These are phyloP conservation scores for Sciaenops ocellatus DNA, from an alignment of 2,797 vertebrate species.

Conservation along the genomic window DNA sequence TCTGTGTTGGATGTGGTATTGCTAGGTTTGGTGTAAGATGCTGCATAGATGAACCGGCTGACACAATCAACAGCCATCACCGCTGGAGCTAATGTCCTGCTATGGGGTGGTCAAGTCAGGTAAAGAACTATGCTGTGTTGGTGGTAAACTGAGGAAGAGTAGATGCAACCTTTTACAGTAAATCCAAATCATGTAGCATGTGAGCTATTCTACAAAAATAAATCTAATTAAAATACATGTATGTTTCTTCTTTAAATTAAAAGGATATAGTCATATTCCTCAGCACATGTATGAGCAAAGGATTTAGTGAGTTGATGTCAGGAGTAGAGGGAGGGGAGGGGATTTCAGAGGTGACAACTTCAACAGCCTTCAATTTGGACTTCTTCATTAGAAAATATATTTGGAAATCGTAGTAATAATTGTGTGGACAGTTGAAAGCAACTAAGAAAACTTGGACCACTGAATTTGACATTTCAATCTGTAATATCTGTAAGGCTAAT, in stretches of 20 bases:
- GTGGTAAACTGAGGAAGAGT: conserved; percentile 8
- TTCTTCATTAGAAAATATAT: no score
- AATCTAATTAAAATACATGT: conserved; percentile 21
- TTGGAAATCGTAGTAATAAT: no score
- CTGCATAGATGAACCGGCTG: neutral
- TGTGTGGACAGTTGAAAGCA: no score
- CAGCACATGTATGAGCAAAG: no score
- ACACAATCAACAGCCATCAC: conserved; percentile 18
- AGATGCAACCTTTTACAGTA: conserved; percentile 47
- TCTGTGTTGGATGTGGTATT: conserved; percentile 8
- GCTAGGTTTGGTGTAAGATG: conserved; percentile 23
- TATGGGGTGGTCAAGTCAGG: neutral
- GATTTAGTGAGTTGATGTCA: no score
- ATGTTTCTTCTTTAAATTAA: conserved; percentile 1
- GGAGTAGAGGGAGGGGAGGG: no score
- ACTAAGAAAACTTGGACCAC: no score
- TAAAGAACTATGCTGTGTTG: conserved; percentile 2
- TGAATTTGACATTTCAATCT: no score
- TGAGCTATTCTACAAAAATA: conserved; percentile 61
- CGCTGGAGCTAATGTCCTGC: conserved; percentile 8
- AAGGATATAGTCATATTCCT: neutral
- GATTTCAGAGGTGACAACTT: no score
- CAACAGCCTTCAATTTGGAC: no score
- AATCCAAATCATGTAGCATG: conserved; percentile 70
- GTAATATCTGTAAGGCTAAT: no score